phyloP scores from a whole-genome alignment of 92 coral and sea anemone genomes.

The Phenganax subtilis region DNA sequence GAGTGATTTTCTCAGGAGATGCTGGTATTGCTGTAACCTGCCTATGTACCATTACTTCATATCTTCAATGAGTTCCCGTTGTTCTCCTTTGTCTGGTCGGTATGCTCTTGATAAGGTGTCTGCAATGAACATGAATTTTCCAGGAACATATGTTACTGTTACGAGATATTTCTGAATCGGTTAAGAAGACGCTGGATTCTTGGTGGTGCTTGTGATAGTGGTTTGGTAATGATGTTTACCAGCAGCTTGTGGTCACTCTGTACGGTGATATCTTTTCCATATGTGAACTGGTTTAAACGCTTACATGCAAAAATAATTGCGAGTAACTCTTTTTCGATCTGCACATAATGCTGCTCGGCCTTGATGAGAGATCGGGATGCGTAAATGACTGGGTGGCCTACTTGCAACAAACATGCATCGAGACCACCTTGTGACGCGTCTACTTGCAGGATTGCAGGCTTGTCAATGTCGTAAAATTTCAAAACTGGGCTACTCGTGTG shows the following conservation, averaged over 20 bases:
- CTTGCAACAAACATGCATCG: constrained; percentile 56
- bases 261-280: constrained; percentile 38
- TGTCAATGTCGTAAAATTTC: constrained; percentile 41
- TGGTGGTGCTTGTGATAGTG: constrained; percentile 45
- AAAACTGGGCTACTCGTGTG: constrained; percentile 52
- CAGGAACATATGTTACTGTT: constrained; percentile 47
- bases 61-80: constrained; percentile 38
- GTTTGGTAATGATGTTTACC: constrained; percentile 44
- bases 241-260: constrained; percentile 57
- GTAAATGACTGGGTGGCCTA: constrained; percentile 48
- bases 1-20: constrained; percentile 24
- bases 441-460: constrained; percentile 53
- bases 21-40: constrained; percentile 39
- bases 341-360: constrained; percentile 44
- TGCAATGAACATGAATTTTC: constrained; percentile 45
- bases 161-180: constrained; percentile 43
- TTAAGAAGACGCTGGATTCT: constrained; percentile 51
- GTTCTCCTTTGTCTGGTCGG: constrained; percentile 26
- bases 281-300: constrained; percentile 44
- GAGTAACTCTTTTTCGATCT: constrained; percentile 44
- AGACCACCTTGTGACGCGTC: constrained; percentile 56
- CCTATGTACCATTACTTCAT: constrained; percentile 37
- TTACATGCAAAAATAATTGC: constrained; percentile 47
- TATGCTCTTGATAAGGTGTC: constrained; percentile 51
- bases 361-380: constrained; percentile 44